Conservation (phyloP, 2,797 vertebrate species). For the Gymnocypris eckloni region DNA sequence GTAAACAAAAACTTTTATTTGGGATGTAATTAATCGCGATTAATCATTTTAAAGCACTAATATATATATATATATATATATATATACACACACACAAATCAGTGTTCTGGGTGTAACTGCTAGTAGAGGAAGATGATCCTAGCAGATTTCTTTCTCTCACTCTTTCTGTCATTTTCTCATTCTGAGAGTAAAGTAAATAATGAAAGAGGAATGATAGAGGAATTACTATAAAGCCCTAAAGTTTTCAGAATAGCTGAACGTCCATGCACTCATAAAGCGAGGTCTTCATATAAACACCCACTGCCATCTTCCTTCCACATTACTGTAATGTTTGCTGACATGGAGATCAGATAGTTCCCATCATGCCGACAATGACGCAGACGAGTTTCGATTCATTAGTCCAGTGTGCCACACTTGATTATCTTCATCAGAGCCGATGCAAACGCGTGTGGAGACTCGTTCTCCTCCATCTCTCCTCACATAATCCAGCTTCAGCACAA, state of each 20-base stretch:
- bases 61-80: no score
- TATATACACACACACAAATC: not conserved
- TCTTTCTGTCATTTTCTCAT: not conserved
- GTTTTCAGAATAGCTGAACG: not conserved
- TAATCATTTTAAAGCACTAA: no score
- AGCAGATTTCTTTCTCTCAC: not conserved
- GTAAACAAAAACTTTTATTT: no score
- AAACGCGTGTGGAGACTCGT: not conserved
- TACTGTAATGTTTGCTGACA: constrained; percentile 33
- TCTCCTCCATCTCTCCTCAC: not conserved
- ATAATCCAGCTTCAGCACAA: not conserved
- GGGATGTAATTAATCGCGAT: no score
- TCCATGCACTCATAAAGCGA: not conserved
- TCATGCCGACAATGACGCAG: constrained; percentile 27
- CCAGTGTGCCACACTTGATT: not conserved
- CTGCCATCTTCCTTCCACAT: constrained; percentile 28
- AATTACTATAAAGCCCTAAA: not conserved
- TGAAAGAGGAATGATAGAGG: not conserved
- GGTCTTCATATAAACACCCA: not conserved
- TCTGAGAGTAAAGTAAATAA: not conserved
- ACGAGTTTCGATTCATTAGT: not conserved
- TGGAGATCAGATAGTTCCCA: constrained; percentile 30
- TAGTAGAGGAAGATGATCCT: not conserved
- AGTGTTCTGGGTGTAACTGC: not conserved
- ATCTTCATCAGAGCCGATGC: not conserved